Conservation (phyloP, 1,140 invertebrate genomes). For the Drosophila mayri region DNA sequence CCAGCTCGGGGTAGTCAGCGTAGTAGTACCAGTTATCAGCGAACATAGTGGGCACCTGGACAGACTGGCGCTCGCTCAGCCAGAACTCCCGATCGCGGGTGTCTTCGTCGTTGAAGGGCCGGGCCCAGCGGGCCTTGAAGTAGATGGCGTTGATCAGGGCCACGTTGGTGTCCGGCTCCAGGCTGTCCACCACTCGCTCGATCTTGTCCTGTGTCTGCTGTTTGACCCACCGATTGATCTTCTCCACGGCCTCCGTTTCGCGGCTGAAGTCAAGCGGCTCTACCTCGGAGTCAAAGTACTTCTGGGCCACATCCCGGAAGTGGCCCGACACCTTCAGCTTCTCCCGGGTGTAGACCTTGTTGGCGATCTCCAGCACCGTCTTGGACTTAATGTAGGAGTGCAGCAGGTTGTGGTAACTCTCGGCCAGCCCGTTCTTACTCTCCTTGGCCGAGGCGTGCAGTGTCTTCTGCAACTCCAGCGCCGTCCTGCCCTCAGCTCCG, state of each 20-base stretch:
- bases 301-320: conserved; percentile 68
- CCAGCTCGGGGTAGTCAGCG: conserved; percentile 85
- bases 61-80: conserved; percentile 79
- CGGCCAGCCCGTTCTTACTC: conserved; percentile 74
- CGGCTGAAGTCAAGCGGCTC: conserved; percentile 86
- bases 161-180: conserved; percentile 85
- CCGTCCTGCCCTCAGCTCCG: conserved; percentile 74
- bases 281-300: conserved; percentile 85
- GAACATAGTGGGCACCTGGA: conserved; percentile 87
- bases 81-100: conserved; percentile 87
- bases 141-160: conserved; percentile 90
- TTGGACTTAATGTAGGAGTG: conserved; percentile 82
- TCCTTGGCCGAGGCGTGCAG: conserved; percentile 79
- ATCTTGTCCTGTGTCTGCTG: conserved; percentile 88
- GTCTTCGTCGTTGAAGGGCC: conserved; percentile 86
- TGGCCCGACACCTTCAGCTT: conserved; percentile 66
- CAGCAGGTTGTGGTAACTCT: conserved; percentile 71
- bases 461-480: conserved; percentile 70
- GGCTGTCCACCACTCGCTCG: conserved; percentile 86
- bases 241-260: conserved; percentile 83
- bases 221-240: conserved; percentile 89
- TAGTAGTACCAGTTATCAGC: conserved; percentile 86
- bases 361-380: conserved; percentile 79
- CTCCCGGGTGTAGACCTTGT: conserved; percentile 76
- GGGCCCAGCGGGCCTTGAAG: conserved; percentile 90